Base-by-base conservation (phyloP, 2,113 vertebrate genomes). In the Perccottus glenii region DNA sequence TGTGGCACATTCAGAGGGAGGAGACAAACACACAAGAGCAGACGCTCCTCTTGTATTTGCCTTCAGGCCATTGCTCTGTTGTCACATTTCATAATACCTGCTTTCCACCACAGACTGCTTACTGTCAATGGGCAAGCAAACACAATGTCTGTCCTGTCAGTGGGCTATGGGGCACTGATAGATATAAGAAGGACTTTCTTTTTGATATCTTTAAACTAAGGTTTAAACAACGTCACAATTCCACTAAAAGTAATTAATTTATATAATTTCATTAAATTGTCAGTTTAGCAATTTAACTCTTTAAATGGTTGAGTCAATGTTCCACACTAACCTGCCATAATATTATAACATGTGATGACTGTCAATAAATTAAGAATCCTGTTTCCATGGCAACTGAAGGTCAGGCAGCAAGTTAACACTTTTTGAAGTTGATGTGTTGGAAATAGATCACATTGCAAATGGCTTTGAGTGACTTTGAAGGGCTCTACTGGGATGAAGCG, bases 81-180 rank as follows among this genome's bases (percentile, higher is more conserved):
- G 82, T 87, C 79, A 64, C 12, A 60, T 58, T 65, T 70, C 53
- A 65, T 55, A 66, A 58, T 55, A 53, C 16, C 60, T 72, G 58
- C 60, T 78, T 64, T 72, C 47, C 32, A 43, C 61, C 62, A 5
- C 65, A 74, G 68, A 71, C 68, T 44, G 73, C 64, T 75, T 32
- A 19, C 56, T 61, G 77, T 80, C 66, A 52, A 67, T 66, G 48
- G 57, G 66, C 3, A 61, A 15, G 38, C 75, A 67, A 73, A 77
- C 74, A 73, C 60, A 0, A 52, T 64, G 61, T 51, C 70, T 71
- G 70, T 32, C 4, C 1, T 60, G 60, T 74, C 65, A 51, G 67
- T 43, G 10, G 61, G 70, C 9, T 10, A 73, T 32, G 63, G 50
- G 60, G 74, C 75, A 43, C n/a, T 47, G 67, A 65, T 69, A 64